phyloP scores from a whole-genome alignment of 2,113 vertebrate genomes.

The Mormoops blainvillei region DNA sequence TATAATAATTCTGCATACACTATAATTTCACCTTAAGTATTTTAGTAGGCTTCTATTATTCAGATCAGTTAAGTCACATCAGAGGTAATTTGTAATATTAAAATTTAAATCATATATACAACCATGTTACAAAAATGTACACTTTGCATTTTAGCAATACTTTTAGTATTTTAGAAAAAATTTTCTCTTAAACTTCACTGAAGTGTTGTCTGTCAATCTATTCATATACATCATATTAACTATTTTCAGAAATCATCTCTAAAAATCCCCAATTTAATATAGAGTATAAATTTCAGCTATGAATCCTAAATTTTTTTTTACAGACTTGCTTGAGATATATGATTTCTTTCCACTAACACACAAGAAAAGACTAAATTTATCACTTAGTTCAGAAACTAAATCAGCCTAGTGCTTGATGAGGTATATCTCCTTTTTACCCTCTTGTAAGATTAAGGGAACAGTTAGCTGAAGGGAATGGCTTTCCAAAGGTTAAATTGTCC shows the following conservation, averaged over 20 bases:
- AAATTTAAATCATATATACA: not conserved
- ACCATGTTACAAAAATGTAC: not conserved
- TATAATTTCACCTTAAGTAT: not conserved
- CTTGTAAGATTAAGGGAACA: conserved; percentile 48
- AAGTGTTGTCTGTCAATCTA: conserved; percentile 9
- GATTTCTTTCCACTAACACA: conserved; percentile 45
- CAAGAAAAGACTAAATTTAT: conserved; percentile 56
- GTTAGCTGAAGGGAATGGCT: conserved; percentile 45
- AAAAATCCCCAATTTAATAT: conserved; percentile 53
- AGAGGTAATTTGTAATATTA: not conserved
- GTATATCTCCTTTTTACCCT: conserved; percentile 44
- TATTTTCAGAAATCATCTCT: conserved; percentile 42
- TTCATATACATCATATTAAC: conserved; percentile 22
- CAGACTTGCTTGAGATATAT: conserved; percentile 26
- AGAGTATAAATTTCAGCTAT: conserved; percentile 50
- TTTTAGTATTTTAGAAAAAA: not conserved
- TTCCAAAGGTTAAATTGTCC: conserved; percentile 48
- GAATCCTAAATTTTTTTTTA: conserved; percentile 47
- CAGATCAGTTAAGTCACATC: not conserved
- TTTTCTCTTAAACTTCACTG: not conserved
- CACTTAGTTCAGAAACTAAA: conserved; percentile 53
- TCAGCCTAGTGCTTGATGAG: conserved; percentile 45
- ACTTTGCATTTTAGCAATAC: not conserved
- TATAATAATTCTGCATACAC: not conserved
- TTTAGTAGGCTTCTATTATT: not conserved